These are phyloP conservation scores for Cephonodes hylas DNA, from an alignment of 2,888 invertebrate genomes.

Conservation along the genomic window DNA sequence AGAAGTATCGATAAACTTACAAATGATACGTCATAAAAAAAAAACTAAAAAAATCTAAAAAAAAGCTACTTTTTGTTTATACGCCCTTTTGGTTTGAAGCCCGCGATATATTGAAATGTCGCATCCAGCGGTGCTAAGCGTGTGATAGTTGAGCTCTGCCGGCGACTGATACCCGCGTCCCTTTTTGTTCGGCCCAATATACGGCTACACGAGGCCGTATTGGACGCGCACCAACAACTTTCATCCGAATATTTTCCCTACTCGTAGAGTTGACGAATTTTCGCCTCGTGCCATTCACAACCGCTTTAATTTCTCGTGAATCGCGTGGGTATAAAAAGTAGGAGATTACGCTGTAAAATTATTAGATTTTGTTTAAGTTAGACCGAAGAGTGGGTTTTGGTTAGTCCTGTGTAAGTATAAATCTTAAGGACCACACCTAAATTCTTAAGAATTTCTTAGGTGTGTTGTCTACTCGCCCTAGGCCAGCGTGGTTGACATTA, in stretches of 20 bases:
- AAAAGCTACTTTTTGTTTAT: no score
- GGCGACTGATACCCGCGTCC: neutral
- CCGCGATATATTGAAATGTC: neutral
- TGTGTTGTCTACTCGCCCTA: no score
- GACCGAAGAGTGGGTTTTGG: neutral
- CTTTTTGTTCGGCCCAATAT: slow-evolving; percentile 6
- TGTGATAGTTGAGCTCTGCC: slow-evolving; percentile 11
- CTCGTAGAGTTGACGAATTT: neutral
- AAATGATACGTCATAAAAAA: no score
- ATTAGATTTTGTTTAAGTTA: neutral
- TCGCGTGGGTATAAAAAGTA: neutral
- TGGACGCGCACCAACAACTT: neutral
- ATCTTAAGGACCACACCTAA: neutral
- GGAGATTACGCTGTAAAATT: neutral
- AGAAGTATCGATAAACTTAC: no score
- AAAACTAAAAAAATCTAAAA: no score
- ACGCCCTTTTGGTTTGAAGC: no score
- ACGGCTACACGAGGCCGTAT: neutral
- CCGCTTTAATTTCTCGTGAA: neutral
- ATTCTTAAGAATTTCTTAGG: no score
- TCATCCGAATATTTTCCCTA: neutral
- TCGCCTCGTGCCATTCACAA: neutral
- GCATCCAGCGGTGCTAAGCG: neutral
- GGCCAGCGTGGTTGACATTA: no score
- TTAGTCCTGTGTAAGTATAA: no score